Conservation (phyloP, 2,797 vertebrate species). For the Serranus cabrilla region DNA sequence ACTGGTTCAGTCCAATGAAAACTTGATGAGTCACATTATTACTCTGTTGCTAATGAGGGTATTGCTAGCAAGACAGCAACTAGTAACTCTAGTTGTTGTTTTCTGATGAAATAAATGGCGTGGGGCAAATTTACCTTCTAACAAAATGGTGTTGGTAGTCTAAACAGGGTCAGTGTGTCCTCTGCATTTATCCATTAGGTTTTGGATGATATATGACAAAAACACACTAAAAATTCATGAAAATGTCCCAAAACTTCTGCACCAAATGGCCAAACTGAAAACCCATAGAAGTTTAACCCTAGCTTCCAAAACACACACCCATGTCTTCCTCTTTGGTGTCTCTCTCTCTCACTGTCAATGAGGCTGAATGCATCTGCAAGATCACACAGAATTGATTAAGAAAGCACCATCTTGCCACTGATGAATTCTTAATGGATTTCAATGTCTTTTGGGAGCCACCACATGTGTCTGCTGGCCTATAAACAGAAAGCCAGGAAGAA, state of each 20-base stretch:
- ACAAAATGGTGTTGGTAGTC: too few species aligned
- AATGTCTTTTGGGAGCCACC: constrained; percentile 59
- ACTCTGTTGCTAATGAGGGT: too few species aligned
- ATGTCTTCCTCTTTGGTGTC: constrained; percentile 17
- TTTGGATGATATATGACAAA: too few species aligned
- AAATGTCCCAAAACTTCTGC: neutral
- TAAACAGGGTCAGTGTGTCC: neutral
- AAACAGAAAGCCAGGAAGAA: constrained; percentile 60
- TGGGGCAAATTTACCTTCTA: too few species aligned
- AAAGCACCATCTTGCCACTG: constrained; percentile 80
- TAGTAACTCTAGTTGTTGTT: too few species aligned
- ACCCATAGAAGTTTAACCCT: constrained; percentile 1
- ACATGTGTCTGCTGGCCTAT: constrained; percentile 74
- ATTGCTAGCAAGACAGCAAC: too few species aligned
- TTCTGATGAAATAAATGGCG: too few species aligned
- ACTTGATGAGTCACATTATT: too few species aligned
- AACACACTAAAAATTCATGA: neutral
- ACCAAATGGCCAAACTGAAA: neutral
- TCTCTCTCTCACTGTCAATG: constrained; percentile 39
- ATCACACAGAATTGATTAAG: constrained; percentile 82
- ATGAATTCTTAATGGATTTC: constrained; percentile 79
- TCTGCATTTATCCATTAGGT: neutral
- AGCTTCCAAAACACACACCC: constrained; percentile 20
- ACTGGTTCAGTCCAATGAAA: too few species aligned
- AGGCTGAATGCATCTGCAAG: constrained; percentile 57